phyloP scores from a whole-genome alignment of 2,888 invertebrate species.

The Petrophora chlorosata region DNA sequence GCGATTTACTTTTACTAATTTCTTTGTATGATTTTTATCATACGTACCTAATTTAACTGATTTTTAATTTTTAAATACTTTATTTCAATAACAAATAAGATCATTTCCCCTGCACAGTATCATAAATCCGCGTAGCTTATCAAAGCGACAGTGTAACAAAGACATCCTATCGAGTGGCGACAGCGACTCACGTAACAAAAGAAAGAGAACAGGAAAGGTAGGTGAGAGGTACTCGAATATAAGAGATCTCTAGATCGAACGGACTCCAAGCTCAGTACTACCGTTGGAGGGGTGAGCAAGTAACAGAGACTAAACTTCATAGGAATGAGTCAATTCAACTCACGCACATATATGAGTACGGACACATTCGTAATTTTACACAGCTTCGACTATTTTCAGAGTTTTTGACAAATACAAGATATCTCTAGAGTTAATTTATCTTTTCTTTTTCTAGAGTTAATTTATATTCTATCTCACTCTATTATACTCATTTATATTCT shows the following conservation, averaged over 20 bases:
- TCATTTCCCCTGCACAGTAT: slow-evolving; percentile 14
- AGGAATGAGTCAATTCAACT: background rate
- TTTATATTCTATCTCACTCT: no score
- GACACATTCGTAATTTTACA: no score
- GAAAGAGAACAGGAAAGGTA: slow-evolving; percentile 79
- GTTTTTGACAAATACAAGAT: no score
- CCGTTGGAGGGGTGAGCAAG: background rate
- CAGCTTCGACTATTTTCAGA: no score
- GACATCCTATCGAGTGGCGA: slow-evolving; percentile 70
- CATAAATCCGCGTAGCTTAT: slow-evolving; percentile 50
- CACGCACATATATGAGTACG: no score
- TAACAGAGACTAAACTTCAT: background rate
- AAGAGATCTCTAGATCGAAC: slow-evolving; percentile 48
- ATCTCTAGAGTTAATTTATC: no score
- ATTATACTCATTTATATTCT: no score
- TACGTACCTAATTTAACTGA: no score
- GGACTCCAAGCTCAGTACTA: slow-evolving; percentile 19
- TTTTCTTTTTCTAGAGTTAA: no score
- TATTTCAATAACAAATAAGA: background rate
- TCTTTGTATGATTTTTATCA: no score
- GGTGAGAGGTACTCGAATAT: slow-evolving; percentile 67
- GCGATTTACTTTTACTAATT: no score
- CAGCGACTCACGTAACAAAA: slow-evolving; percentile 72
- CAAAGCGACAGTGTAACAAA: slow-evolving; percentile 75
- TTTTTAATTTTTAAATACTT: no score